Conservation (phyloP, 2,113 vertebrate species). For the Cyanocitta stelleri region DNA sequence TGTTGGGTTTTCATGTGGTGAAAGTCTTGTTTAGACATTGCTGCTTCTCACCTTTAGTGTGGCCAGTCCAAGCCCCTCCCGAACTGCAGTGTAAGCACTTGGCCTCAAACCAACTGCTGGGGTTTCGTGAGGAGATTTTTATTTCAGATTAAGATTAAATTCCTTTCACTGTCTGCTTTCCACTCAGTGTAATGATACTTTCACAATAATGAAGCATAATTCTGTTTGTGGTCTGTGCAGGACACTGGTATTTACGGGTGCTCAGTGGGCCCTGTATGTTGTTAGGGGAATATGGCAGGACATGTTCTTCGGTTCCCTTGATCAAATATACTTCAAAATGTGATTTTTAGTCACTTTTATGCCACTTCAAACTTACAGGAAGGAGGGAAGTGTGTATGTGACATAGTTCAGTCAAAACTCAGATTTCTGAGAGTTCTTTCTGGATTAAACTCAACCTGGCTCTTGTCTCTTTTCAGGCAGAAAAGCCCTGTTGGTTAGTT, state of each 20-base stretch:
- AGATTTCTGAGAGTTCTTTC: not conserved
- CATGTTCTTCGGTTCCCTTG: not conserved
- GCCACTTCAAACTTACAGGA: not conserved
- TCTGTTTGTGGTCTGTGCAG: fast-evolving
- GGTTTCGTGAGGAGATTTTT: not conserved
- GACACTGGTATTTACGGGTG: not conserved
- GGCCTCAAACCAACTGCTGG: not conserved
- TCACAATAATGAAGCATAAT: not conserved
- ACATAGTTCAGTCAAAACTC: not conserved
- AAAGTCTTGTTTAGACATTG: not conserved
- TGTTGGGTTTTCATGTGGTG: not conserved
- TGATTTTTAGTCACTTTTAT: not conserved
- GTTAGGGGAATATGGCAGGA: not conserved
- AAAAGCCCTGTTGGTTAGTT: not conserved
- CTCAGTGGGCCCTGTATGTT: not conserved
- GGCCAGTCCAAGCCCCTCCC: not conserved
- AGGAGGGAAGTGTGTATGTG: fast-evolving
- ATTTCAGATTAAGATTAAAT: not conserved
- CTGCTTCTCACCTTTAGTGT: not conserved
- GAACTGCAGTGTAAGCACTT: not conserved
- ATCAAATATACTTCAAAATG: not conserved
- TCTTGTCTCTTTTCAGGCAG: not conserved
- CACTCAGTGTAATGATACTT: fast-evolving
- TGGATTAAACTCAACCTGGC: not conserved
- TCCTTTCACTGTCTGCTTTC: not conserved